Conservation (phyloP, 2,888 invertebrate genomes). For the Margaritifera margaritifera region DNA sequence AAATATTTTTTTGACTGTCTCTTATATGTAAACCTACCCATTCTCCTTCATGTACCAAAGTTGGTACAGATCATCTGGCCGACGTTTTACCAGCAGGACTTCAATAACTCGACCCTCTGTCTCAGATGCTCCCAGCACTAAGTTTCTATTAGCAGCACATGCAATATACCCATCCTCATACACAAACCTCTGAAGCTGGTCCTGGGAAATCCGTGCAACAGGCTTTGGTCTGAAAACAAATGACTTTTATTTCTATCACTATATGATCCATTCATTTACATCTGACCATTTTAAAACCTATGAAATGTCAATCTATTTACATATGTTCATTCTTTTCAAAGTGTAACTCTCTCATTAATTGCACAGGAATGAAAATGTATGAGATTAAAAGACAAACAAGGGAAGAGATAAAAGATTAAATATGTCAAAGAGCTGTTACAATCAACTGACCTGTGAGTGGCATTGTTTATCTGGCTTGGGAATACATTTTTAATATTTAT, state of each 20-base stretch:
- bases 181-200: conserved; percentile 63
- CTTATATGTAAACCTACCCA: conserved; percentile 54
- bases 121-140: conserved; percentile 67
- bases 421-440: no score
- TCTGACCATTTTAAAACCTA: no score
- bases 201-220: conserved; percentile 33
- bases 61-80: conserved; percentile 68
- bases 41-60: conserved; percentile 67
- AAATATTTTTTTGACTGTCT: not conserved
- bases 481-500: no score
- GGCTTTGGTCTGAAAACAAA: conserved; percentile 48
- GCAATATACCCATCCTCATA: conserved; percentile 69
- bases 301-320: no score
- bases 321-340: no score
- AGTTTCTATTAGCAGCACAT: conserved; percentile 49
- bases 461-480: no score
- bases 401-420: no score
- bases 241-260: not conserved
- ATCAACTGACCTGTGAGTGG: no score
- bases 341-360: no score
- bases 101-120: conserved; percentile 63
- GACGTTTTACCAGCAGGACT: conserved; percentile 63
- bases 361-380: no score
- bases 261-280: no score
- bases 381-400: no score